Conservation (phyloP, 2,113 vertebrate genomes). For the Acinonyx jubatus region DNA sequence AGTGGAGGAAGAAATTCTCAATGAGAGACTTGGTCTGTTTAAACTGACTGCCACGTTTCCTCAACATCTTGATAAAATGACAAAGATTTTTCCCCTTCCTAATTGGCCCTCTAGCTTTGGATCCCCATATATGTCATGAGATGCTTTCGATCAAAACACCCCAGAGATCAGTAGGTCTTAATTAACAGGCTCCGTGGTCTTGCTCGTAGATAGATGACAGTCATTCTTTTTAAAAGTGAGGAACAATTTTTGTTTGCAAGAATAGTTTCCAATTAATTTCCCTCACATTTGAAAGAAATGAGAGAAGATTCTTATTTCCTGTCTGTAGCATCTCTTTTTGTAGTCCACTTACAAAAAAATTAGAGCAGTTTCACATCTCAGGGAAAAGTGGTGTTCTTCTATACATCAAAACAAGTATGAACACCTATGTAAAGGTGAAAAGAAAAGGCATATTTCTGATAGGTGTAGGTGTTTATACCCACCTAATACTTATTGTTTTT, state of each 20-base stretch:
- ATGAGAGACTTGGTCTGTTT: not conserved
- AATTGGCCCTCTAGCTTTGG: not conserved
- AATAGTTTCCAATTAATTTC: conserved; percentile 2
- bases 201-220: not conserved
- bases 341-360: not conserved
- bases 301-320: not conserved
- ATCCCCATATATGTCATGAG: not conserved
- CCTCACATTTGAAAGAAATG: not conserved
- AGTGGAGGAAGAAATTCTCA: not conserved
- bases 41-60: not conserved
- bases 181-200: conserved; percentile 24
- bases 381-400: not conserved
- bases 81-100: not conserved
- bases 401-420: not conserved
- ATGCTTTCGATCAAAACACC: not conserved
- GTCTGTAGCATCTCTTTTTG: not conserved
- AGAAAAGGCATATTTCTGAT: conserved; percentile 11
- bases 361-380: not conserved
- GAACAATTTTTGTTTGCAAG: not conserved
- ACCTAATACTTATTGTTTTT: conserved; percentile 63
- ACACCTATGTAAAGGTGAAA: not conserved
- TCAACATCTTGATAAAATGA: not conserved
- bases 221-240: not conserved
- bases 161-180: not conserved
- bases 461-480: conserved; percentile 39